Evolutionary conservation across 2,888 invertebrate genomes (phyloP).

Genomic region (Carpatolechia fugitivella): DNA sequence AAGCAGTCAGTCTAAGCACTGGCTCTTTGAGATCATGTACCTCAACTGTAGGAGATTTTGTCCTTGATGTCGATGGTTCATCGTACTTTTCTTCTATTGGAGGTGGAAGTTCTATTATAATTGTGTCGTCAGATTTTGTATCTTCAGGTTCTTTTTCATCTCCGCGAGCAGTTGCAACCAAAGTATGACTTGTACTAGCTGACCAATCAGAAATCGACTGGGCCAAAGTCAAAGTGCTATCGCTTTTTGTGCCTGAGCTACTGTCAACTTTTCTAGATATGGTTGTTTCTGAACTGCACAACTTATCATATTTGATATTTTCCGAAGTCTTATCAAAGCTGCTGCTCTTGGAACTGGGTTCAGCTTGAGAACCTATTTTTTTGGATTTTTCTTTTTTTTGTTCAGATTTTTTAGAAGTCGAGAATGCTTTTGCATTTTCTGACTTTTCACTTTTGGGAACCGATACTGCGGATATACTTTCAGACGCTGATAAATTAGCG

Average conservation of each 20-base stretch:
- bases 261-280: constrained; percentile 77
- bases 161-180: constrained; percentile 81
- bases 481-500: constrained; percentile 85
- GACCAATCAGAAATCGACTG: constrained; percentile 92
- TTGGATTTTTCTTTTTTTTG: constrained; percentile 53
- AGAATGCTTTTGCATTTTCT: constrained; percentile 73
- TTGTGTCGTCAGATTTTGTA: constrained; percentile 70
- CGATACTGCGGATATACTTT: constrained; percentile 81
- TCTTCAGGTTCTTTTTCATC: constrained; percentile 62
- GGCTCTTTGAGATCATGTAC: constrained; percentile 45
- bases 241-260: constrained; percentile 87
- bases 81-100: constrained; percentile 42
- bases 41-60: constrained; percentile 43
- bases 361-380: constrained; percentile 61
- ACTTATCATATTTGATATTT: constrained; percentile 78
- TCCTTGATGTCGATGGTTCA: constrained; percentile 39
- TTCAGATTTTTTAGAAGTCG: constrained; percentile 73
- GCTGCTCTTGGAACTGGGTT: constrained; percentile 80
- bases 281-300: constrained; percentile 81
- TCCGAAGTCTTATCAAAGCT: constrained; percentile 79
- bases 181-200: constrained; percentile 87
- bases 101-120: constrained; percentile 55
- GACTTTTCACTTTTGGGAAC: constrained; percentile 81
- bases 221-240: constrained; percentile 86
- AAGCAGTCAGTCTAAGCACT: constrained; percentile 54